Evolutionary conservation across 2,113 vertebrate genomes (phyloP), one percentile per base, ranked within the genome.

Genomic region (Chauna torquata): DNA sequence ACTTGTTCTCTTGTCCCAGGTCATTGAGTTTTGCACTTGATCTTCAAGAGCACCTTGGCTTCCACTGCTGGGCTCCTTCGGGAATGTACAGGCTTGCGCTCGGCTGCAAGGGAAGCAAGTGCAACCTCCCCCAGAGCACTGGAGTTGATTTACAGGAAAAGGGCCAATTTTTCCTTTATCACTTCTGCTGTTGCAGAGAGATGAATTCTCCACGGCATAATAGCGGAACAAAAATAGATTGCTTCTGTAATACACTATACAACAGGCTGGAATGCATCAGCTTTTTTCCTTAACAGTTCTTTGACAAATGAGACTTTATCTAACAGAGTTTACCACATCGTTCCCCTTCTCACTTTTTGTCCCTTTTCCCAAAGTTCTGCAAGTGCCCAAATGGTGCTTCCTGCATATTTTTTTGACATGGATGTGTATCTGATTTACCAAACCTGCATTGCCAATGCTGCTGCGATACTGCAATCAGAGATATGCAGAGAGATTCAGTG

Each of bases 211-310:
- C 87, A 58, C 61, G 85, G 96, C 82, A 96, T 94, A 94, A 97
- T 81, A 89, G 94, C 94, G 94, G 95, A 95, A 90, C 95, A 96
- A 92, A 96, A 97, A 97, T 96, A 97, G 88, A 97, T 94, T 97
- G 95, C 95, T 94, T 96, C 94, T 94, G 79, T 96, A 96, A 94
- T 95, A 61, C 61, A 47, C 96, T 82, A 61, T 40, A 92, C 82
- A 94, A 88, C 88, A 68, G 79, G 32, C 86, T 94, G 93, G 95
- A 96, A 95, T 93, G 28, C 79, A 95, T 92, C 91, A 94, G 72
- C 88, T 54, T 76, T 84, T 85, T 83, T 50, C 81, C 90, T 82
- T 91, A 84, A 65, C 38, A 3, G 27, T 88, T 83, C 89, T 84
- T 84, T 92, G 91, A 94, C 79, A 94, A 96, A 96, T 92, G 65